These are phyloP conservation scores for Tokudaia tokunoshimensis DNA, from an alignment of 2,797 vertebrate species.

Conservation along the genomic window DNA sequence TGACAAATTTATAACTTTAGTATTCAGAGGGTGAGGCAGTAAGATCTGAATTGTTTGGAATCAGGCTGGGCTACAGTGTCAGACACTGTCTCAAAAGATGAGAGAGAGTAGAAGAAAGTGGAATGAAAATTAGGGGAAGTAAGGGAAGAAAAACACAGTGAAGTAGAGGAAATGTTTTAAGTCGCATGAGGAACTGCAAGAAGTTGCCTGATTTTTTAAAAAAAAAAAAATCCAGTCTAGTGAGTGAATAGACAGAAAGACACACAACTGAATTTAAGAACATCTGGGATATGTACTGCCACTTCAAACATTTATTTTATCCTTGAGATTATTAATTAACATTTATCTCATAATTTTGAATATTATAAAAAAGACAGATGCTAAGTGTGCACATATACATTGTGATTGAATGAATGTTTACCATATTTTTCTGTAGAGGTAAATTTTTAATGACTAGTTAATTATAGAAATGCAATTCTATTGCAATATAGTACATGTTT, in stretches of 20 bases:
- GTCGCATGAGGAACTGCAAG: neutral
- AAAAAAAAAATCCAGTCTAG: neutral
- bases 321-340: neutral
- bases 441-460: constrained; percentile 93
- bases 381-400: neutral
- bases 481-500: constrained; percentile 92
- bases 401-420: neutral
- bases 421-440: constrained; percentile 83
- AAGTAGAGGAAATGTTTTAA: neutral
- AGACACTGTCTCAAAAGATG: neutral
- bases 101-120: neutral
- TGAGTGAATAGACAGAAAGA: neutral
- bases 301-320: neutral
- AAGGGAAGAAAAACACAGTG: neutral
- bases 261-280: neutral
- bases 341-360: neutral
- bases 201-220: neutral
- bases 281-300: neutral
- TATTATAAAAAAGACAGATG: neutral
- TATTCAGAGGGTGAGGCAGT: neutral
- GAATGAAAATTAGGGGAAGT: neutral
- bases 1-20: neutral
- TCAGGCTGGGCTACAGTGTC: neutral
- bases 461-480: constrained; percentile 93
- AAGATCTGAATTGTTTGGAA: neutral